Conservation (phyloP, 2,888 invertebrate genomes). For the Nemotelus nigrinus region DNA sequence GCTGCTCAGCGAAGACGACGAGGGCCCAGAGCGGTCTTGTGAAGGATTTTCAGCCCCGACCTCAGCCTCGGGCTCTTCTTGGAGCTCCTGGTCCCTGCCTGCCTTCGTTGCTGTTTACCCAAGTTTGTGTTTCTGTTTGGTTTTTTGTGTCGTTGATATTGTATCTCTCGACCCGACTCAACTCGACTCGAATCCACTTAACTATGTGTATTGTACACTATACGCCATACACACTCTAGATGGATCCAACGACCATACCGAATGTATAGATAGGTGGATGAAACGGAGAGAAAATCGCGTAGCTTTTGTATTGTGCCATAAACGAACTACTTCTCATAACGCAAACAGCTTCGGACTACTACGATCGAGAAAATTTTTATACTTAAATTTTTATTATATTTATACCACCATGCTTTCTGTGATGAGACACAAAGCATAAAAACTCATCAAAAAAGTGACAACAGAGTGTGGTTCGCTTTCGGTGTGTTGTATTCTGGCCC, state of each 20-base stretch:
- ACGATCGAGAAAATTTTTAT: conserved; percentile 63
- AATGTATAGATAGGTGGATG: conserved; percentile 45
- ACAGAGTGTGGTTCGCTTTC: conserved; percentile 32
- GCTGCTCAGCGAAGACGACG: conserved; percentile 14
- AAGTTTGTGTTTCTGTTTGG: conserved; percentile 29
- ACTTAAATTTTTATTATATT: conserved; percentile 66
- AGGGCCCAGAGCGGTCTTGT: conserved; percentile 15
- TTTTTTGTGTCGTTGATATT: conserved; percentile 31
- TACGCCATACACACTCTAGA: conserved; percentile 27
- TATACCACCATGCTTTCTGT: conserved; percentile 56
- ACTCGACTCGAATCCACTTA: too few relatives aligned
- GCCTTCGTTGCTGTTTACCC: conserved; percentile 13
- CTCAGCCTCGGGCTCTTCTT: conserved; percentile 26
- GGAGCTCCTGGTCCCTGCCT: conserved; percentile 33
- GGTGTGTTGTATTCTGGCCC: conserved; percentile 31
- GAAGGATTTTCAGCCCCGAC: conserved; percentile 40
- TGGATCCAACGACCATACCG: conserved; percentile 50
- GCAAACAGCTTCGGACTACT: conserved; percentile 64
- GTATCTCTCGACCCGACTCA: conserved; percentile 6
- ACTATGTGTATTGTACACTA: conserved; percentile 28
- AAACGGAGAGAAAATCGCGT: conserved; percentile 55
- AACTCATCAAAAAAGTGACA: conserved; percentile 46
- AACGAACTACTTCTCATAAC: conserved; percentile 66
- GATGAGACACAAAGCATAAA: conserved; percentile 46
- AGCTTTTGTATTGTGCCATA: conserved; percentile 66